Evolutionary conservation across 2,888 invertebrate species (phyloP), one percentile per base, ranked within the genome.

Genomic region (Drosophila subsilvestris): DNA sequence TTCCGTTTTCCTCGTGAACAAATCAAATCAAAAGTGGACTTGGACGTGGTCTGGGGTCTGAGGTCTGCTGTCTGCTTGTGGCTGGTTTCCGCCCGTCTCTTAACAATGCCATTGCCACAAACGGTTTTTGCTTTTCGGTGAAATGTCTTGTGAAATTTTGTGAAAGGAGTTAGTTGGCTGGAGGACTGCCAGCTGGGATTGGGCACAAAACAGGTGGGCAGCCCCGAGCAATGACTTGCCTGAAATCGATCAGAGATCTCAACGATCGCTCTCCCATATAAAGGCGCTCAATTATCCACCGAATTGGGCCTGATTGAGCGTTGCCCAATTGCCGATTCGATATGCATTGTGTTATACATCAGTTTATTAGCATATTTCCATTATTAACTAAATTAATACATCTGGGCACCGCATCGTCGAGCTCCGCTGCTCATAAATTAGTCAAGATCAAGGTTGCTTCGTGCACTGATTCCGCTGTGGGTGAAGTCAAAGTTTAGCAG

Each of bases 361-460:
- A 66, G 53, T 72, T 66, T 65, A 59, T 58, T 61, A 76, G 76
- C 63, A 62, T 62, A 25, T 42, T 61, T 54, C 45, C n/a, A 54
- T 54, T 51, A 71, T 55, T 72, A 71, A 47, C 83, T 79, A 86
- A 86, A 77, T 82, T 88, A 82, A 82, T 88, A 88, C 83, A 76
- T 85, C 54, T 63, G 74, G 42, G 66, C 56, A 32, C 57, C 55
- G 71, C 57, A 58, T 45, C 59, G 58, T n/a, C 20, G 32, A 14
- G 54, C 58, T 25, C n/a, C n/a, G 59, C 48, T 51, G 63, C 70
- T 61, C 76, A 62, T 63, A 62, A 63, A 66, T 87, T 83, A 73
- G 82, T 86, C 86, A 83, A 77, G 86, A 88, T 88, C 72, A 82
- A 69, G 69, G 86, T 87, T 83, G 70, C 70, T 69, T 67, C 74